phyloP scores from a whole-genome alignment of 2,888 invertebrate genomes.

The Plemyria rubiginata region DNA sequence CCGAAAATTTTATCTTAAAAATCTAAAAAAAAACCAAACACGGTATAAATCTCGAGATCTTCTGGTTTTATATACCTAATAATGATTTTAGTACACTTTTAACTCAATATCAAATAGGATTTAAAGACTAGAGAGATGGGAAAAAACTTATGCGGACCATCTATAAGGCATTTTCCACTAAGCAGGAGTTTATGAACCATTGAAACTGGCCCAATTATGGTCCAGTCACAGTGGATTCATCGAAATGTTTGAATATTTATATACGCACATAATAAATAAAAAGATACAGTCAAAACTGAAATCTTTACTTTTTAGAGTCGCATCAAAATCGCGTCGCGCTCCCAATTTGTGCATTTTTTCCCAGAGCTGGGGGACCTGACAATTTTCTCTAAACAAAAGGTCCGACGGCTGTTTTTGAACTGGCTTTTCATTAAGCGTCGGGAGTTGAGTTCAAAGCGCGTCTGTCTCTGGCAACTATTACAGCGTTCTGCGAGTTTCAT shows the following conservation, averaged over 20 bases:
- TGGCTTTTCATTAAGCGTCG: constrained; percentile 58
- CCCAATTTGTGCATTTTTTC: constrained; percentile 49
- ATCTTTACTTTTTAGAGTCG: background rate
- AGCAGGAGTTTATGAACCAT: background rate
- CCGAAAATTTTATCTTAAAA: no score
- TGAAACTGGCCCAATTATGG: background rate
- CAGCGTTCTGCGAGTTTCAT: constrained; percentile 49
- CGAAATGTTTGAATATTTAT: no score
- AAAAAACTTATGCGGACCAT: background rate
- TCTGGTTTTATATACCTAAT: no score
- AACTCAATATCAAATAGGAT: background rate
- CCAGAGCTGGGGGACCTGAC: constrained; percentile 43
- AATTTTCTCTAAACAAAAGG: constrained; percentile 58
- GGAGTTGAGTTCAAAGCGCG: constrained; percentile 52
- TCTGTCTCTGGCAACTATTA: constrained; percentile 55
- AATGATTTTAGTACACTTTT: background rate
- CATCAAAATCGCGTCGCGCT: constrained; percentile 20
- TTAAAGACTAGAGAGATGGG: no score
- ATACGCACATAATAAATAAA: background rate
- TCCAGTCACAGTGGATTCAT: background rate
- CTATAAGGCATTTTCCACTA: background rate
- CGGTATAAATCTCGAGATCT: no score
- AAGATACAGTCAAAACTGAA: background rate
- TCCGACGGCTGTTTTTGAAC: constrained; percentile 54
- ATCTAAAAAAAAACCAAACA: no score